phyloP scores from a whole-genome alignment of 30 jellyfish, hydroid and myxozoan genomes.

The Pseudorhiza aurosa region DNA sequence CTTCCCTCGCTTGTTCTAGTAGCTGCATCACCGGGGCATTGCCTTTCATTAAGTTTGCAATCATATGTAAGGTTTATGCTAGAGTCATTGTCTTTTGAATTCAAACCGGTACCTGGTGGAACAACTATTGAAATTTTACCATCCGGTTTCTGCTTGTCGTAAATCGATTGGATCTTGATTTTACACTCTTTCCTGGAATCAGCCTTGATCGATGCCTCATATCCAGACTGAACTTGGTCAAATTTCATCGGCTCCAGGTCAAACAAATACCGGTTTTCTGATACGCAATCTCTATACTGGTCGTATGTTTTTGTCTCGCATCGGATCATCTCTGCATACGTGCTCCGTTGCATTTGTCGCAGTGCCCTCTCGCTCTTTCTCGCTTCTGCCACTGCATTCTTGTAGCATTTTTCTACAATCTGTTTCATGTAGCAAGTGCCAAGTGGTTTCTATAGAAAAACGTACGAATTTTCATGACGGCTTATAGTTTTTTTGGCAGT shows the following conservation, averaged over 20 bases:
- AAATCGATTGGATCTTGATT: too few species aligned
- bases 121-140: too few species aligned
- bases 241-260: conserved; percentile 10
- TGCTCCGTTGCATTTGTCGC: conserved; percentile 11
- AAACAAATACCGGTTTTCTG: neutral
- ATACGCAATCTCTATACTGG: neutral
- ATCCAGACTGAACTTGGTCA: neutral
- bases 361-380: conserved; percentile 3
- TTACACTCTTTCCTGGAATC: too few species aligned
- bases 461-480: neutral
- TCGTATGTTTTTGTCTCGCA: neutral
- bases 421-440: neutral
- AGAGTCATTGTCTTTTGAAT: too few species aligned
- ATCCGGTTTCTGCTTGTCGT: too few species aligned
- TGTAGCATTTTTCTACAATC: neutral
- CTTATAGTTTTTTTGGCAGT: neutral
- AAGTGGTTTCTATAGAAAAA: neutral
- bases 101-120: too few species aligned
- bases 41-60: too few species aligned
- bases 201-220: neutral
- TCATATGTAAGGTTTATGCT: too few species aligned
- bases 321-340: neutral
- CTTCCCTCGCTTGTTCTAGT: too few species aligned
- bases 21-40: too few species aligned
- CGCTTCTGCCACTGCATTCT: neutral